Base-by-base conservation (phyloP, 2,888 invertebrate genomes). In the Zaprionus lineosus region DNA sequence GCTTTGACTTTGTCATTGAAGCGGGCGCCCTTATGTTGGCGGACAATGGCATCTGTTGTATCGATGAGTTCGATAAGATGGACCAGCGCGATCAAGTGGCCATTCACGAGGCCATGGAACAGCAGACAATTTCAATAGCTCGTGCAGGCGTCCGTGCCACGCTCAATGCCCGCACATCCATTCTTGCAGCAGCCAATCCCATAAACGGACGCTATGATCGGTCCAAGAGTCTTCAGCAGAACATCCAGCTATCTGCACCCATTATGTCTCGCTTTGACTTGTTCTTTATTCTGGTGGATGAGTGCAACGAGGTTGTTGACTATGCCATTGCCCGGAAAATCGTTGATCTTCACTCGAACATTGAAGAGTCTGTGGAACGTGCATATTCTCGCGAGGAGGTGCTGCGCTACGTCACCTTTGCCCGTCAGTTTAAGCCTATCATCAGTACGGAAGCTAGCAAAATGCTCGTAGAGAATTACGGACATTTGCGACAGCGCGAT, bases 11-110 rank as follows among this genome's bases (percentile, higher is more conserved):
- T 91, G 99, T 99, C 5, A 99, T 99, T 64, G 99, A 99, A 91
- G 99, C 99, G 4, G 99, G 99, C n/a, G 99, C 99, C 0, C 91
- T 99, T 19, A 99, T 99, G 99, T 92, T 99, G 85, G 99, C 99
- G 0, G 99, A 99, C 90, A 98, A 98, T 88, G 98, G 98, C 3
- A 96, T 99, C 37, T 99, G 99, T 86, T 99, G 99, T 88, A 99
- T 99, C 79, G 99, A 99, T 87, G 99, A 99, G 91, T 99, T 99
- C 90, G 99, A 99, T 90, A 99, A 99, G 91, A 99, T 99, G 99
- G 99, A 99, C 89, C 93, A 93, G 0, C 93, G 94, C 39, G 99
- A 99, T 92, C 99, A 99, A 90, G 98, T 99, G 3, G 99, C 99
- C 36, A 99, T 99, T 75, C 99, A 99, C 91, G 99, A 99, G 91